Evolutionary conservation across 1,140 invertebrate species (phyloP).

Genomic region (Bombus cullumanus): DNA sequence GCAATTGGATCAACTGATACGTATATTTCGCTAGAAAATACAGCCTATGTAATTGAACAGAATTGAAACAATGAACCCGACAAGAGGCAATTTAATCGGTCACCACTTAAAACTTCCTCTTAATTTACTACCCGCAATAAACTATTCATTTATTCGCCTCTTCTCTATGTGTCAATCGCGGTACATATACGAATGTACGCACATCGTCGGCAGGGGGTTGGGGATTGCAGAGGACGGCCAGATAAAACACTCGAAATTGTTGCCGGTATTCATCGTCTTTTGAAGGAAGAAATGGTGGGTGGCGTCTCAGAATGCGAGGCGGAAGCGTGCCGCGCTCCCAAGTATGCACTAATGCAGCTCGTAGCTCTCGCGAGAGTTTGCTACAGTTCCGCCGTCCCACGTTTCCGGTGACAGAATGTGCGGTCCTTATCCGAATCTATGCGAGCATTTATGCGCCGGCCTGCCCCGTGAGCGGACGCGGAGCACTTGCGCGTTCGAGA

Average conservation of each 20-base stretch:
- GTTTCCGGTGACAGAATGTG: conserved; percentile 73
- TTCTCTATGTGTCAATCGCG: not conserved
- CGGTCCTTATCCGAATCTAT: conserved; percentile 76
- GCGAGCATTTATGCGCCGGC: conserved; percentile 65
- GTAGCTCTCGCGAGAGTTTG: conserved; percentile 72
- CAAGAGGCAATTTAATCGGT: not conserved
- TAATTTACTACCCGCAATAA: not conserved
- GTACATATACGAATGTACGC: too few relatives aligned
- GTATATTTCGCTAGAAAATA: not conserved
- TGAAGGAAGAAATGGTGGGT: conserved; percentile 46
- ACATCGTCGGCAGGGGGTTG: too few relatives aligned
- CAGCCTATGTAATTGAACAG: not conserved
- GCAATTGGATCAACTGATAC: not conserved
- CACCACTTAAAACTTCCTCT: not conserved
- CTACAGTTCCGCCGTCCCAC: conserved; percentile 59
- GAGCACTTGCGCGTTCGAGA: conserved; percentile 67
- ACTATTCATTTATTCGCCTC: not conserved
- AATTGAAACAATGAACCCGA: not conserved
- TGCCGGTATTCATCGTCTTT: conserved; percentile 26
- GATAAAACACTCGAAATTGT: conserved; percentile 66
- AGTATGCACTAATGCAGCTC: conserved; percentile 76
- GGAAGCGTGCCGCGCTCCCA: conserved; percentile 45
- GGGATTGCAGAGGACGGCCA: conserved; percentile 19
- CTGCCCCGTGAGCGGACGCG: conserved; percentile 31
- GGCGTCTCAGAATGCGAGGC: conserved; percentile 66